Percentiles rank a stretch among this genome's conserved stretches.
Evolutionary conservation across 2,797 vertebrate species (phyloP).

Genomic region (Mus minutoides): DNA sequence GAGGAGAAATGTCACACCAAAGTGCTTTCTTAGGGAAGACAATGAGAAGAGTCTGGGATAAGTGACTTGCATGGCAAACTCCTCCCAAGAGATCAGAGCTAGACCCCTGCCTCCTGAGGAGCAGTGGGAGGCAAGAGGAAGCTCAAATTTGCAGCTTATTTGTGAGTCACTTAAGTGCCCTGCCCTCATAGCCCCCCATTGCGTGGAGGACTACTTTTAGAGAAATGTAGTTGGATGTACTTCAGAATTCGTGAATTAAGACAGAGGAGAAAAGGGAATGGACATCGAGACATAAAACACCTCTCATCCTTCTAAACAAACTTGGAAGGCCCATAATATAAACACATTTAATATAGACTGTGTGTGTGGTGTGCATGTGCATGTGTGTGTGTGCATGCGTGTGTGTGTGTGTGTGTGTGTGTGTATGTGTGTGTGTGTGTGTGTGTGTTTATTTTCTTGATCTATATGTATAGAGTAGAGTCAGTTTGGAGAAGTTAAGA

Average conservation of each 20-base stretch:
- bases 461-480: not conserved
- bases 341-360: not conserved
- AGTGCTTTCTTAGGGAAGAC: not conserved
- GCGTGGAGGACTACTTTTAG: not conserved
- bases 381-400: not conserved
- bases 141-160: not conserved
- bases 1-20: not conserved
- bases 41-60: not conserved
- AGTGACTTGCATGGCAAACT: not conserved
- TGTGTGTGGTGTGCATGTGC: not conserved
- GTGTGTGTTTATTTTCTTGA: not conserved
- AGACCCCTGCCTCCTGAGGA: not conserved
- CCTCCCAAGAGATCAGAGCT: not conserved
- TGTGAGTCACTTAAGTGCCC: not conserved
- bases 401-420: not conserved
- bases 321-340: not conserved
- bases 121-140: not conserved
- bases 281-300: not conserved
- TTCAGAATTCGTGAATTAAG: not conserved
- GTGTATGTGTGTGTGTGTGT: not conserved
- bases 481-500: not conserved
- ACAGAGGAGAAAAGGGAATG: not conserved
- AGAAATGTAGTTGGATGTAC: not conserved
- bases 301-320: not conserved
- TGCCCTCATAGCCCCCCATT: not conserved